Percentiles rank a stretch among this genome's conserved stretches.
These are phyloP conservation scores for Drosophila subobscura DNA, from an alignment of 1,140 invertebrate species.

Conservation along the genomic window DNA sequence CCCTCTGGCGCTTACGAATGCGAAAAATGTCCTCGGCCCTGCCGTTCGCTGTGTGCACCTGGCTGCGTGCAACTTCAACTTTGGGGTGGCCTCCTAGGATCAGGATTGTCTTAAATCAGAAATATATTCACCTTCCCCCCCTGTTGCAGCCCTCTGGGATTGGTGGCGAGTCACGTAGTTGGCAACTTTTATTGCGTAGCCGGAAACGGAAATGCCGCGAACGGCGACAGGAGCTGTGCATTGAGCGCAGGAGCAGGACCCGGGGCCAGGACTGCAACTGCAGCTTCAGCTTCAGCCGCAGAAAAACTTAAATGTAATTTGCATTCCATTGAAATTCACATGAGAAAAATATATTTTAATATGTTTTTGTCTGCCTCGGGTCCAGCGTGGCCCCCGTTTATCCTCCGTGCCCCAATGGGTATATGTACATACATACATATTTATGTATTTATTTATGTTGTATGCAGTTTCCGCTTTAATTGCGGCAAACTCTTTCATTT, in stretches of 20 bases:
- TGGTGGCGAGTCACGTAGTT: conserved; percentile 57
- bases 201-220: conserved; percentile 62
- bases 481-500: conserved; percentile 23
- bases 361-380: conserved; percentile 8
- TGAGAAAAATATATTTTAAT: conserved; percentile 49
- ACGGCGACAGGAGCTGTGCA: conserved; percentile 3
- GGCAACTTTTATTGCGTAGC: conserved; percentile 64
- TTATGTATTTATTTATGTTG: conserved; percentile 1
- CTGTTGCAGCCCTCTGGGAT: background rate
- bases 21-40: conserved; percentile 41
- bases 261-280: conserved; percentile 4
- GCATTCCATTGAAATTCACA: conserved; percentile 71
- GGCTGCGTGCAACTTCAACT: conserved; percentile 30
- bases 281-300: conserved; percentile 19
- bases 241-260: background rate
- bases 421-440: background rate
- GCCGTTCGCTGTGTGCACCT: conserved; percentile 12
- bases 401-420: too few relatives aligned
- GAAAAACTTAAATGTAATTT: conserved; percentile 68
- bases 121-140: conserved; percentile 16
- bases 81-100: conserved; percentile 14
- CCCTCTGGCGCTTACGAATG: conserved; percentile 31
- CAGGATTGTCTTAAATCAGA: conserved; percentile 63
- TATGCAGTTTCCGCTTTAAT: conserved; percentile 25
- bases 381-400: too few relatives aligned